These are phyloP conservation scores for Pangasianodon gigas DNA, from an alignment of 2,113 vertebrate species.

Conservation along the genomic window DNA sequence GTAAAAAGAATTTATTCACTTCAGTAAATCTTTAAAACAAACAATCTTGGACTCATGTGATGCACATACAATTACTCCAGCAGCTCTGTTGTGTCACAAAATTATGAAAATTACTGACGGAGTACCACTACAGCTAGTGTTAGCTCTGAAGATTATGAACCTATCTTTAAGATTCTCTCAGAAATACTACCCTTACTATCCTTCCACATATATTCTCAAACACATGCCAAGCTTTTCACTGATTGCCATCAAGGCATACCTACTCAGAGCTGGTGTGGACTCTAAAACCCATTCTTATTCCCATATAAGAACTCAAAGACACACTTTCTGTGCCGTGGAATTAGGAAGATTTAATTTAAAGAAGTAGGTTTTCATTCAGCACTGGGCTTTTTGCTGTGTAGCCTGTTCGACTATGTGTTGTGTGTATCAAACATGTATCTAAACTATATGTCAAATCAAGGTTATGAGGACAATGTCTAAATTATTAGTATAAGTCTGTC, in stretches of 20 bases:
- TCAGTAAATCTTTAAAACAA: no score
- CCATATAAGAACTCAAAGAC: not conserved
- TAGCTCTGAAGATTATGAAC: not conserved
- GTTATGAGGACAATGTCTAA: constrained; percentile 1
- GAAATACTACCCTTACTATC: not conserved
- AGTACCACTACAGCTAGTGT: not conserved
- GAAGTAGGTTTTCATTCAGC: not conserved
- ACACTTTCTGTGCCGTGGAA: not conserved
- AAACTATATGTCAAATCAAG: constrained; percentile 19
- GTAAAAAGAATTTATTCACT: not conserved
- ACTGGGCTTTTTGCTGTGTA: constrained; percentile 13
- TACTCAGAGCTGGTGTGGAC: not conserved
- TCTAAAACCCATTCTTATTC: not conserved
- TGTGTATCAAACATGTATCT: constrained; percentile 32
- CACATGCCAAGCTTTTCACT: not conserved
- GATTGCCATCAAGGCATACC: not conserved
- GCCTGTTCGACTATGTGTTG: constrained; percentile 28
- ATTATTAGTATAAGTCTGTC: constrained; percentile 28
- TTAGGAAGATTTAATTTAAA: not conserved
- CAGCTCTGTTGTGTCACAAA: not conserved
- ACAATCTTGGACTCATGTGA: not conserved
- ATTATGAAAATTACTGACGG: not conserved
- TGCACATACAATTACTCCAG: not conserved
- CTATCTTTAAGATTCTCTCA: not conserved
- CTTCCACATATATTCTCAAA: not conserved